A percentile compares a stretch with the other conserved stretches of the same genome.
Evolutionary conservation across 2,113 vertebrate species (phyloP).

Genomic region (Oxygymnocypris stewartii): DNA sequence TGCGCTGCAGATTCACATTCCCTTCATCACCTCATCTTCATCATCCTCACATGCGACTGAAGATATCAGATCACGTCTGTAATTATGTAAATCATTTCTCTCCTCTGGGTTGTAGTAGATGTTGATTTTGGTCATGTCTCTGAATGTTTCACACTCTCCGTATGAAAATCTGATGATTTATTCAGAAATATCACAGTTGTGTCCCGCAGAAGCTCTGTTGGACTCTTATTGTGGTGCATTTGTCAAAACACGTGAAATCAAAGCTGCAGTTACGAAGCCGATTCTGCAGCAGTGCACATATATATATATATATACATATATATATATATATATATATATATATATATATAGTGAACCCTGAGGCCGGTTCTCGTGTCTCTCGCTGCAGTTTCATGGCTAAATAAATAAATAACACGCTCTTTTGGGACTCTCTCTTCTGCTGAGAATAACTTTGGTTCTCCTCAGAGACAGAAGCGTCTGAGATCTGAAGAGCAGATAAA

Average conservation of each 20-base stretch:
- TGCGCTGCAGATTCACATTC: not conserved
- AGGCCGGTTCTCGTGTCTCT: not conserved
- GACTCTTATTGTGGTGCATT: not conserved
- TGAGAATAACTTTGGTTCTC: not conserved
- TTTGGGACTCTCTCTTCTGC: not conserved
- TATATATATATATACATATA: not conserved
- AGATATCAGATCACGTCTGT: not conserved
- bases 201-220: not conserved
- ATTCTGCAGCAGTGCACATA: not conserved
- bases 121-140: too few species aligned
- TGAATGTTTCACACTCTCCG: not conserved
- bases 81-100: not conserved
- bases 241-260: not conserved
- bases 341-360: not conserved
- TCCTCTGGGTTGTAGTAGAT: too few species aligned
- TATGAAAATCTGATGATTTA: not conserved
- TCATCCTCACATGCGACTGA: not conserved
- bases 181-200: not conserved
- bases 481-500: not conserved
- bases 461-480: not conserved
- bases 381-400: not conserved
- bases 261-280: not conserved
- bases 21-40: not conserved
- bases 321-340: not conserved
- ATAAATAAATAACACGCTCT: constrained; percentile 4